phyloP scores from a whole-genome alignment of 2,113 vertebrate species.

The Ia io region DNA sequence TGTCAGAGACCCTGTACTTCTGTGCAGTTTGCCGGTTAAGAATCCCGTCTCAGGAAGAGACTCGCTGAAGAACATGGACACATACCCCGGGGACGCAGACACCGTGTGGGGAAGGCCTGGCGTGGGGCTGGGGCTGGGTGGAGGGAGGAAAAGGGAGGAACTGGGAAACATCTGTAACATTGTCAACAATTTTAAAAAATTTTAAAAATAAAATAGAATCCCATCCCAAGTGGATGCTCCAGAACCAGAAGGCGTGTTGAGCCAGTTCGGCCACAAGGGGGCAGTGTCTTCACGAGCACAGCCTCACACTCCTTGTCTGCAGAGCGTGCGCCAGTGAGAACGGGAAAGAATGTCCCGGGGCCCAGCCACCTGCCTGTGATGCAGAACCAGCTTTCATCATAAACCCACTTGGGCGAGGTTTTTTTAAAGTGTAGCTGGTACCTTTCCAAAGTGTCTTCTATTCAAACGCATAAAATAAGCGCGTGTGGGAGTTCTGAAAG shows the following conservation, averaged over 20 bases:
- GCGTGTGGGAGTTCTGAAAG: not conserved
- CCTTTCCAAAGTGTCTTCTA: not conserved
- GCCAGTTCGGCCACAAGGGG: constrained; percentile 69
- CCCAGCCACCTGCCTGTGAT: constrained; percentile 39
- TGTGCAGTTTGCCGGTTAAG: fast-evolving
- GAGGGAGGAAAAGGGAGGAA: too few species aligned
- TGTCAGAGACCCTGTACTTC: not conserved
- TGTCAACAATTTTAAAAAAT: too few species aligned
- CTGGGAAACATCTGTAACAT: too few species aligned
- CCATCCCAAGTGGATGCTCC: fast-evolving
- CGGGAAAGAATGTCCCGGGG: constrained; percentile 36
- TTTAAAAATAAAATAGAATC: too few species aligned
- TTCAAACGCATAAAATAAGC: too few species aligned
- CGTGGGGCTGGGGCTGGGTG: too few species aligned
- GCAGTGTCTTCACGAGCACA: constrained; percentile 63
- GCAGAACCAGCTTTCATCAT: constrained; percentile 66
- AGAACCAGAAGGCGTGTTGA: not conserved
- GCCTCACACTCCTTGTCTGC: constrained; percentile 56
- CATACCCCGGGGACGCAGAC: too few species aligned
- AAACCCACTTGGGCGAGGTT: constrained; percentile 59
- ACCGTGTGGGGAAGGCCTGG: too few species aligned
- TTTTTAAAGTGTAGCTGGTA: constrained; percentile 53
- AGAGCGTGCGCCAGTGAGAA: constrained; percentile 42
- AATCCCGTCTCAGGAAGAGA: not conserved
- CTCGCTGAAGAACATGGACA: too few species aligned